Evolutionary conservation across 1,140 invertebrate genomes (phyloP).

Genomic region (Temnothorax nylanderi): DNA sequence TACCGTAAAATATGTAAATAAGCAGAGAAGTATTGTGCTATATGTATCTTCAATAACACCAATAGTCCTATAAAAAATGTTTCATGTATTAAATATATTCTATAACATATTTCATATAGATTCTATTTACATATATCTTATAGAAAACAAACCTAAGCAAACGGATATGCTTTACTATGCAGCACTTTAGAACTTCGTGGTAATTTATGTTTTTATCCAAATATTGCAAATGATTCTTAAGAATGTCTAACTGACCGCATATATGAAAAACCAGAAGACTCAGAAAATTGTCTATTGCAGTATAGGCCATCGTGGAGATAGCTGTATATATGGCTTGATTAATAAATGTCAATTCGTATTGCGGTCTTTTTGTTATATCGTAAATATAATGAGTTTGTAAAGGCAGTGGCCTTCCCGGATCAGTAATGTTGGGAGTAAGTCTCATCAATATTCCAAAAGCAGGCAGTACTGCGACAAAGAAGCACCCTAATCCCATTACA

Average conservation of each 20-base stretch:
- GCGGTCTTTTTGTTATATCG: no score
- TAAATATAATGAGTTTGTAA: no score
- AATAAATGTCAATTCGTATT: not conserved
- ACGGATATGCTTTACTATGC: not conserved
- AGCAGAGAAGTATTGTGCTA: slow-evolving; percentile 15
- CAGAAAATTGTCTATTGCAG: not conserved
- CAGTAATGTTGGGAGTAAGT: no score
- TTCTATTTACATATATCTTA: not conserved
- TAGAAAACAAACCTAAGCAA: not conserved
- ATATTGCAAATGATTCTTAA: not conserved
- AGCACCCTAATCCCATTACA: no score
- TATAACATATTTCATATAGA: not conserved
- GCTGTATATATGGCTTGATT: not conserved
- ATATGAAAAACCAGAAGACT: slow-evolving; percentile 12
- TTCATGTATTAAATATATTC: not conserved
- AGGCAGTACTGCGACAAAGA: no score
- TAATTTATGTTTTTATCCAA: not conserved
- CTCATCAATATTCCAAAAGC: no score
- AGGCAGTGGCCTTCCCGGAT: no score
- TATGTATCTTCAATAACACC: slow-evolving; percentile 38
- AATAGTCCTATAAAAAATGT: slow-evolving; percentile 28
- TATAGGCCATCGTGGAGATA: not conserved
- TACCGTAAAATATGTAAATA: slow-evolving; percentile 44
- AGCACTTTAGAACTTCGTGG: not conserved
- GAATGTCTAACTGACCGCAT: slow-evolving; percentile 32